Conservation (phyloP, 2,888 invertebrate genomes). For the Brachycybe producta region DNA sequence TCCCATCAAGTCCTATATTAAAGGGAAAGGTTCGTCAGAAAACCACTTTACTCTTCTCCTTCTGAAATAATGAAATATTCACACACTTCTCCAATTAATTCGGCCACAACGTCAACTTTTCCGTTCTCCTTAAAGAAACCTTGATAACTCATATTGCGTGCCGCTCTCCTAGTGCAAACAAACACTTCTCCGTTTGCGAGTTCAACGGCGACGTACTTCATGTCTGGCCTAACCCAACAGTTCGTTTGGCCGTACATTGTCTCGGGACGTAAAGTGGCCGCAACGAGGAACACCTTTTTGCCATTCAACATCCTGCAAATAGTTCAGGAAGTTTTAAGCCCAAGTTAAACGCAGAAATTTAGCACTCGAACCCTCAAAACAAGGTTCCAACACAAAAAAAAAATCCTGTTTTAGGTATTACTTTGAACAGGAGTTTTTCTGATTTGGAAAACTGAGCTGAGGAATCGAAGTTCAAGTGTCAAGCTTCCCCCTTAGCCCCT, state of each 20-base stretch:
- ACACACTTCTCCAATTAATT: conserved; percentile 34
- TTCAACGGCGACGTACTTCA: conserved; percentile 77
- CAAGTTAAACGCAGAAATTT: conserved; percentile 22
- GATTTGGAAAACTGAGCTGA: not conserved
- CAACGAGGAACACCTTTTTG: conserved; percentile 66
- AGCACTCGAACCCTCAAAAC: too few species aligned
- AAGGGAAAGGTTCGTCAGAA: not conserved
- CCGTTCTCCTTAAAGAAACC: conserved; percentile 73
- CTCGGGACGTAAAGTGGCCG: conserved; percentile 95
- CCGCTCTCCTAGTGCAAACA: conserved; percentile 74
- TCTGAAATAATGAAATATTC: conserved; percentile 1
- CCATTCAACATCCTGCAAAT: conserved; percentile 41
- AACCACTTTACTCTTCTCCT: not conserved
- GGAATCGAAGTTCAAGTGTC: too few species aligned
- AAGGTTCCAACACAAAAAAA: too few species aligned
- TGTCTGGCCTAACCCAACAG: conserved; percentile 94
- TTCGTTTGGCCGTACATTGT: conserved; percentile 99
- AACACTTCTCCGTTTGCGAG: conserved; percentile 61
- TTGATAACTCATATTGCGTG: conserved; percentile 91
- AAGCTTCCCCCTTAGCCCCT: too few species aligned
- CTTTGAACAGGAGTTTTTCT: not conserved
- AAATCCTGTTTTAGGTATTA: not conserved
- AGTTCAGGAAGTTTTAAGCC: too few species aligned
- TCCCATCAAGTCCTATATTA: conserved; percentile 60
- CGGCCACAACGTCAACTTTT: conserved; percentile 50